Evolutionary conservation across 2,113 vertebrate species (phyloP).

Genomic region (Solenodon paradoxus): DNA sequence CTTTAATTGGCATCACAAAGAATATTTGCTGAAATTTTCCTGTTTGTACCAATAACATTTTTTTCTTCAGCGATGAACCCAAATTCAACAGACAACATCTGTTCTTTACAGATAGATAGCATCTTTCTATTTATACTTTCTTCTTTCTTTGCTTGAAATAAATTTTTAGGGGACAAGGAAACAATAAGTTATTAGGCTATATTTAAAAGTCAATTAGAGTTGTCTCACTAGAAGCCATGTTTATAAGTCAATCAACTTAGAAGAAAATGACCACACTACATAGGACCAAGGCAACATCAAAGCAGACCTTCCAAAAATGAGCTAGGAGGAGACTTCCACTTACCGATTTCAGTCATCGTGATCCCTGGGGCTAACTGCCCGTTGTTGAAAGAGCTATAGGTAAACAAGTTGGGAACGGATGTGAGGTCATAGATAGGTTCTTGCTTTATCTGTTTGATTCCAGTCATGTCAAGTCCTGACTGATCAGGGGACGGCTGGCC

Average conservation of each 20-base stretch:
- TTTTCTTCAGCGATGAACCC: neutral
- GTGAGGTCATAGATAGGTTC: slow-evolving; percentile 99
- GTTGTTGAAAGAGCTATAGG: slow-evolving; percentile 96
- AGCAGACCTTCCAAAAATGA: neutral
- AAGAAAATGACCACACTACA: neutral
- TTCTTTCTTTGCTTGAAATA: slow-evolving; percentile 27
- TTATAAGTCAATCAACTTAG: neutral
- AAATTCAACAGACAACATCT: slow-evolving; percentile 34
- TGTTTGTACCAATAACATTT: slow-evolving; percentile 46
- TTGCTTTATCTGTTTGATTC: slow-evolving; percentile 99
- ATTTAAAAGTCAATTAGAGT: neutral
- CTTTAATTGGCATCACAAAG: slow-evolving; percentile 27
- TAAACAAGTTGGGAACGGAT: slow-evolving; percentile 97
- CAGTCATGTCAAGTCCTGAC: slow-evolving; percentile 98
- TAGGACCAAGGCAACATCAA: neutral
- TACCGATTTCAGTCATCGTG: slow-evolving; percentile 97
- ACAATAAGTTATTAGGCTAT: slow-evolving; percentile 4
- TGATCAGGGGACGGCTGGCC: slow-evolving; percentile 98
- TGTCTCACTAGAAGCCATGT: neutral
- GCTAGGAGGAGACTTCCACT: slow-evolving; percentile 64
- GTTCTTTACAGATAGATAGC: slow-evolving; percentile 34
- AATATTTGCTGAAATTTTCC: neutral
- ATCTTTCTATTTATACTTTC: slow-evolving; percentile 30
- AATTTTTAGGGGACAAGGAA: neutral
- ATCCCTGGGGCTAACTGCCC: slow-evolving; percentile 92